Evolutionary conservation across 2,888 invertebrate species (phyloP).

Genomic region (Acleris cristana): DNA sequence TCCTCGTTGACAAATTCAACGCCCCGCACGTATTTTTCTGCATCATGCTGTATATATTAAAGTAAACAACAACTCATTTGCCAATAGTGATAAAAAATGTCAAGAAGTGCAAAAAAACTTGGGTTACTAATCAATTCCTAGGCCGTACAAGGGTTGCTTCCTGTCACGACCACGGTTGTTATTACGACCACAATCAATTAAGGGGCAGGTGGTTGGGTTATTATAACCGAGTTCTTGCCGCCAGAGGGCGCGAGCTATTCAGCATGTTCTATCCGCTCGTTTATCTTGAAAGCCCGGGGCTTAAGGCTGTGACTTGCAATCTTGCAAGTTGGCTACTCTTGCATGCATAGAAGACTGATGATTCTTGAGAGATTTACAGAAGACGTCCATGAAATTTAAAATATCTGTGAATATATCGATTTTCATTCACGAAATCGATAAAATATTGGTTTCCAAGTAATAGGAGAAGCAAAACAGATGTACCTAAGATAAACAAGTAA

Average conservation of each 20-base stretch:
- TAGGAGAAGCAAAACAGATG: too few relatives aligned
- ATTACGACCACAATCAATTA: conserved; percentile 31
- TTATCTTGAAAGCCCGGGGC: conserved; percentile 10
- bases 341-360: too few relatives aligned
- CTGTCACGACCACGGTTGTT: conserved; percentile 17
- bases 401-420: too few relatives aligned
- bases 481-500: too few relatives aligned
- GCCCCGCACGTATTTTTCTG: too few relatives aligned
- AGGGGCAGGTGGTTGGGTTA: conserved; percentile 28
- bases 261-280: conserved; percentile 1
- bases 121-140: conserved; percentile 10
- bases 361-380: too few relatives aligned
- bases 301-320: conserved; percentile 4
- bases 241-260: conserved; percentile 5
- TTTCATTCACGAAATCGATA: too few relatives aligned
- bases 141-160: conserved; percentile 16
- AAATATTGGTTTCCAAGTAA: too few relatives aligned
- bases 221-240: conserved; percentile 12
- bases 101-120: neutral
- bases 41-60: too few relatives aligned
- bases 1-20: too few relatives aligned
- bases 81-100: neutral
- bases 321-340: neutral
- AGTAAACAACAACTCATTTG: too few relatives aligned
- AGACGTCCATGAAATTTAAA: too few relatives aligned